These are phyloP conservation scores for Manduca sexta DNA, from an alignment of 1,140 invertebrate species.

Conservation along the genomic window DNA sequence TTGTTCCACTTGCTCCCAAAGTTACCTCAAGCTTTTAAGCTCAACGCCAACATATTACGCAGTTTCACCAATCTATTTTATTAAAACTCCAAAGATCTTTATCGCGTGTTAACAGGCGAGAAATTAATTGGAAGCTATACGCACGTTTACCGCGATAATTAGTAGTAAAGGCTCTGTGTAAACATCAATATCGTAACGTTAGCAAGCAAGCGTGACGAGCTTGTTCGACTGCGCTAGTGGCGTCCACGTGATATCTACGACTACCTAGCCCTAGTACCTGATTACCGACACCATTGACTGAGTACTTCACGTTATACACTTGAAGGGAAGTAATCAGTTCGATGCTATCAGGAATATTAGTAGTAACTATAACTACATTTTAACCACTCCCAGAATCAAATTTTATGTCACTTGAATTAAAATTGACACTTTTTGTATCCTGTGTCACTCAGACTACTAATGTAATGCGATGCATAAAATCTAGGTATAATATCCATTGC, in stretches of 20 bases:
- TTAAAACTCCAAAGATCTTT: constrained; percentile 24
- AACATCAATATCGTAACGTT: constrained; percentile 13
- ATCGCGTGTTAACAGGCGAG: constrained; percentile 22
- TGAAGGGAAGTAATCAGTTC: too few relatives aligned
- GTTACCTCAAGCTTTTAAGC: background rate
- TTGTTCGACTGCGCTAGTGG: background rate
- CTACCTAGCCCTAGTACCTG: too few relatives aligned
- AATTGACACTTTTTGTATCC: too few relatives aligned
- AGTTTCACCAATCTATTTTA: constrained; percentile 14
- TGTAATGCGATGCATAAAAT: too few relatives aligned
- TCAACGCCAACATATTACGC: constrained; percentile 1
- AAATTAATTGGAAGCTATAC: constrained; percentile 29
- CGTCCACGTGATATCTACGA: background rate
- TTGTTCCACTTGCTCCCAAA: background rate
- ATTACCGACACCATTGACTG: too few relatives aligned
- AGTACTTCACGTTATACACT: too few relatives aligned
- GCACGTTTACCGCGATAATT: constrained; percentile 22
- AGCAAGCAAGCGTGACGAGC: constrained; percentile 1
- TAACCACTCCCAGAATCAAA: too few relatives aligned
- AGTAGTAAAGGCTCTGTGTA: constrained; percentile 15
- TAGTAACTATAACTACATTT: too few relatives aligned
- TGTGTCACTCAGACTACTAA: too few relatives aligned
- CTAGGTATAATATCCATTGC: too few relatives aligned
- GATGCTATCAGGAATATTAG: too few relatives aligned
- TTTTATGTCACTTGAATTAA: too few relatives aligned